Conservation (phyloP, 2,888 invertebrate genomes). For the Acronicta alni region DNA sequence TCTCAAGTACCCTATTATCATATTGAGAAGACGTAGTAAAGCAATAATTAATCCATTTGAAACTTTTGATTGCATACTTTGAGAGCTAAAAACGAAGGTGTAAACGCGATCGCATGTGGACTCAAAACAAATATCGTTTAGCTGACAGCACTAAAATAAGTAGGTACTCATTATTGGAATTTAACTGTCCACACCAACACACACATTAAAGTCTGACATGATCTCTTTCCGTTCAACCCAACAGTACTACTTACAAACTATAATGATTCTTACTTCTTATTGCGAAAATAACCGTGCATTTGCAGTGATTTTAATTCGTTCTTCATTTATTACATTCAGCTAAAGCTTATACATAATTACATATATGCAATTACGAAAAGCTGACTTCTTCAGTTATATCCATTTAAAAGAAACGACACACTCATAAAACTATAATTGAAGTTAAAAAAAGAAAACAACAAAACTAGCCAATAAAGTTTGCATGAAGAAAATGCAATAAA, state of each 20-base stretch:
- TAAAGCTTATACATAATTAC: too few species aligned
- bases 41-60: slow-evolving; percentile 68
- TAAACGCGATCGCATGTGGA: slow-evolving; percentile 61
- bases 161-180: background rate
- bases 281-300: background rate
- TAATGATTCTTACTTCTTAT: background rate
- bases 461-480: too few species aligned
- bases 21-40: slow-evolving; percentile 60
- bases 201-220: background rate
- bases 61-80: slow-evolving; percentile 61
- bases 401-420: too few species aligned
- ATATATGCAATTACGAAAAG: too few species aligned
- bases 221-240: background rate
- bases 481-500: too few species aligned
- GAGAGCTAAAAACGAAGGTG: slow-evolving; percentile 52
- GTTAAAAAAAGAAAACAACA: too few species aligned
- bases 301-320: background rate
- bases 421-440: too few species aligned
- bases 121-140: slow-evolving; percentile 69
- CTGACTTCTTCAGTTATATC: too few species aligned
- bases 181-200: background rate
- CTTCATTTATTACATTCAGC: too few species aligned
- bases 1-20: slow-evolving; percentile 66
- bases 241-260: too few species aligned
- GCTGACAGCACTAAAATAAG: slow-evolving; percentile 48